A percentile compares a stretch with the other conserved stretches of the same genome.
Evolutionary conservation across 2,113 vertebrate species (phyloP).

Genomic region (Amia ocellicauda): DNA sequence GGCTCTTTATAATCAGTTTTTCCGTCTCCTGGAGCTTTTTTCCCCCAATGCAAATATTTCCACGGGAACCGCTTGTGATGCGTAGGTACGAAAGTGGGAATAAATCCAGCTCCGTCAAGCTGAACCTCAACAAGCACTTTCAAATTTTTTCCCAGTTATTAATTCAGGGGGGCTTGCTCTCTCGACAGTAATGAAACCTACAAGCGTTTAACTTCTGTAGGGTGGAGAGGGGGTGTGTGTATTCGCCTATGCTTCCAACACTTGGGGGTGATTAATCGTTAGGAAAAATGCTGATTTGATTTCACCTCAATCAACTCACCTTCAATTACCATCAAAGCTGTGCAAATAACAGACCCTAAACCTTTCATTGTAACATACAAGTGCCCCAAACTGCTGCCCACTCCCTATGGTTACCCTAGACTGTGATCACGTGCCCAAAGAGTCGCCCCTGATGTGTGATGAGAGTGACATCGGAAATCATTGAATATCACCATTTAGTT

Average conservation of each 20-base stretch:
- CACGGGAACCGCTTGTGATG: background rate
- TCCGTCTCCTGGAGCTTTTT: background rate
- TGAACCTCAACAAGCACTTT: conserved; percentile 17
- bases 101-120: conserved; percentile 5
- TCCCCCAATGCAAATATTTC: background rate
- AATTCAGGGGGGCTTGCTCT: background rate
- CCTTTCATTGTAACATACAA: background rate
- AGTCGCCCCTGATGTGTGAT: background rate
- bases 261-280: background rate
- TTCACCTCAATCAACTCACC: conserved; percentile 6
- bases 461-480: conserved; percentile 1
- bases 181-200: conserved; percentile 14
- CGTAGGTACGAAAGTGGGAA: background rate
- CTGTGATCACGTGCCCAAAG: background rate
- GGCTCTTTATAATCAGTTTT: background rate
- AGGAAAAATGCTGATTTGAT: too few species aligned
- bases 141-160: conserved; percentile 5
- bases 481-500: background rate
- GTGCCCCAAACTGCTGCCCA: background rate
- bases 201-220: background rate
- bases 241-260: background rate
- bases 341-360: background rate
- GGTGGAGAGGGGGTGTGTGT: background rate
- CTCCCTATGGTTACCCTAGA: too few species aligned
- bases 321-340: background rate